Evolutionary conservation across 2,113 vertebrate genomes (phyloP).

Genomic region (Nycticebus coucang): DNA sequence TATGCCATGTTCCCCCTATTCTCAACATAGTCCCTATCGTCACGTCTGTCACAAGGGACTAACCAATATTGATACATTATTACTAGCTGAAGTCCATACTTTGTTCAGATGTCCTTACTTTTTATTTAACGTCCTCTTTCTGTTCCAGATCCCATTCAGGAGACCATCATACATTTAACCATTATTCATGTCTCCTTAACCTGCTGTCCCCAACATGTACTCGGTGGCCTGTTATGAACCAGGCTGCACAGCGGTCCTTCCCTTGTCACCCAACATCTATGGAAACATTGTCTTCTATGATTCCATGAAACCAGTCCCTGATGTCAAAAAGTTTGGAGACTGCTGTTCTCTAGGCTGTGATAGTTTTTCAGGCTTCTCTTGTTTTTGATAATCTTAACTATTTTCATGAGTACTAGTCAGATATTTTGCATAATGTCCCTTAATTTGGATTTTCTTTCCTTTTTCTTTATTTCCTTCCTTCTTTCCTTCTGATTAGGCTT

Average conservation of each 20-base stretch:
- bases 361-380: background rate
- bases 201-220: too few species aligned
- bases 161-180: too few species aligned
- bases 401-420: background rate
- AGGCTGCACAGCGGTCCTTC: too few species aligned
- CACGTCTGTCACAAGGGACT: background rate
- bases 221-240: too few species aligned
- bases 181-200: too few species aligned
- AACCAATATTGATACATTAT: background rate
- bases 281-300: too few species aligned
- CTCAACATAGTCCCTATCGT: background rate
- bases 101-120: background rate
- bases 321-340: too few species aligned
- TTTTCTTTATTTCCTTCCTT: background rate
- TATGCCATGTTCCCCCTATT: background rate
- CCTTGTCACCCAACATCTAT: too few species aligned
- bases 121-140: background rate
- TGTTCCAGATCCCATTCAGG: background rate
- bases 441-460: background rate
- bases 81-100: background rate
- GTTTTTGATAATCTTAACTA: background rate
- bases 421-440: background rate
- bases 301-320: too few species aligned
- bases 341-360: background rate
- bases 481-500: background rate